Evolutionary conservation across 2,797 vertebrate genomes (phyloP), one percentile per base, ranked within the genome.

Genomic region (Hyperoplus immaculatus): DNA sequence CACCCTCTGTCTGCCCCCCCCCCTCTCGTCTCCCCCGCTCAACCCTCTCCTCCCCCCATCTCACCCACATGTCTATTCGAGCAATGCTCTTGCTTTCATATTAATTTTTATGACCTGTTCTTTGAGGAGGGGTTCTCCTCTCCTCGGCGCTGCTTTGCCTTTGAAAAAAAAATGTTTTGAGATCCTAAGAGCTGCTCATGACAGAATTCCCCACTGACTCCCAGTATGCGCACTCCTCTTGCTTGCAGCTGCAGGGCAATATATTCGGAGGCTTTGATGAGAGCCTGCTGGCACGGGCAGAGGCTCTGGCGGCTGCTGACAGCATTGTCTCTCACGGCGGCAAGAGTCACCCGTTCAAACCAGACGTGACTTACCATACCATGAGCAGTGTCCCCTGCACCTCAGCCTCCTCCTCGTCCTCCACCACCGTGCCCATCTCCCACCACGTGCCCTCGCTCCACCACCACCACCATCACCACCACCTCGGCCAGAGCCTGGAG

Each of bases 51-150:
- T 62, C 64, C 49, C 66, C 74, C 67, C 68, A 82, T 83, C 87
- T 90, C 88, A 87, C 94, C 94, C 96, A 89, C 96, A 95, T 94
- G 91, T 95, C 95, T 96, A 90, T 95, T 95, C 93, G 94, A 95
- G 95, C 95, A 89, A 93, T 95, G 94, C 91, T 88, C 94, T 95
- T 93, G 95, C 94, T 95, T 96, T 93, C 95, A 94, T 96, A 97
- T 99, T 95, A 97, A 98, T 98, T 98, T 98, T 98, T 97, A 98
- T 98, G 97, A 97, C 95, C 95, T 95, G 96, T 93, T 96, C 96
- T 96, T 96, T 94, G 96, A 96, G 97, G 96, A 95, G 95, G 93
- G 92, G 93, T 94, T 90, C 77, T 85, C 93, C 84, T 85, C 94
- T 91, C 86, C 89, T 95, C 94, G 86, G 94, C 93, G 94, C 94